A percentile compares a stretch with the other conserved stretches of the same genome.
Conservation (phyloP, 1,140 invertebrate species). For the Gryon sp. region DNA sequence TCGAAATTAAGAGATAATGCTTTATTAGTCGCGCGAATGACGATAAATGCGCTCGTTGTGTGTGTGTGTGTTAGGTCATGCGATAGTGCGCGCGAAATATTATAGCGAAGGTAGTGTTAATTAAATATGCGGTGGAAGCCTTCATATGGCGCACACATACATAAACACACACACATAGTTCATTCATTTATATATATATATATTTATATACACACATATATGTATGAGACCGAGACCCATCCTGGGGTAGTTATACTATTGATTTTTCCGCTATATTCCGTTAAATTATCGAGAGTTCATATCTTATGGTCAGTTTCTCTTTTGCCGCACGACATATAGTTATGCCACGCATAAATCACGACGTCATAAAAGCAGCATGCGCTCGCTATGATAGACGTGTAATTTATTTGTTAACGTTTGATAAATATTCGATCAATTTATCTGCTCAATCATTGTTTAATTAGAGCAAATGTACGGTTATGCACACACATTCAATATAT, state of each 20-base stretch:
- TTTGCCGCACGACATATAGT: constrained; percentile 27
- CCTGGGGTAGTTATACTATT: constrained; percentile 65
- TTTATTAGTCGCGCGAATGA: constrained; percentile 22
- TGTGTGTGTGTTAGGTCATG: neutral
- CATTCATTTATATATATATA: too few species aligned
- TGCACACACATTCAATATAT: too few species aligned
- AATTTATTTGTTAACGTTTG: constrained; percentile 33
- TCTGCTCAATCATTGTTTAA: neutral
- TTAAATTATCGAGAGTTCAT: constrained; percentile 68
- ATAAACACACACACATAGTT: too few species aligned
- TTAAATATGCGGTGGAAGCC: constrained; percentile 61
- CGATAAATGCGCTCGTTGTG: neutral
- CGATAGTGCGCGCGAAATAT: constrained; percentile 36
- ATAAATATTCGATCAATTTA: constrained; percentile 13
- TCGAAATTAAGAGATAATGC: constrained; percentile 36
- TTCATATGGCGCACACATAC: constrained; percentile 56
- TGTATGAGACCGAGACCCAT: constrained; percentile 44
- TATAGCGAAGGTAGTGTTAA: constrained; percentile 48
- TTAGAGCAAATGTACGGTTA: neutral
- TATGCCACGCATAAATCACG: constrained; percentile 37
- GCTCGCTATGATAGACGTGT: constrained; percentile 3
- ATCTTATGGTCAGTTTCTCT: constrained; percentile 63
- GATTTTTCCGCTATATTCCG: constrained; percentile 66
- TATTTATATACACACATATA: too few species aligned
- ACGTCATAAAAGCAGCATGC: constrained; percentile 4